Conservation (phyloP, 2,113 vertebrate genomes). For the Urocynchramus pylzowi region DNA sequence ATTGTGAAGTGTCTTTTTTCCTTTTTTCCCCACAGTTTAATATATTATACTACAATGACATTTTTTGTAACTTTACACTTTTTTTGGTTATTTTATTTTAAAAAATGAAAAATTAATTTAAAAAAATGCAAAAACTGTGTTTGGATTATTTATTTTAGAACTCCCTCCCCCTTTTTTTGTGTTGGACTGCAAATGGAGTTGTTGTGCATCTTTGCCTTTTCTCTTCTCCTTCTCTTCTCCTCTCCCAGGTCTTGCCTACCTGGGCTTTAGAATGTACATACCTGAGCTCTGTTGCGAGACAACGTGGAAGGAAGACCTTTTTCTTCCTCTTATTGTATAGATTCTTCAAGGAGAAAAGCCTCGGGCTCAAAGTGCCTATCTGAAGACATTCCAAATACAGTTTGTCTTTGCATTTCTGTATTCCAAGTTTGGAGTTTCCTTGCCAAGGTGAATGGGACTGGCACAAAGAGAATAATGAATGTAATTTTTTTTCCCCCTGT, state of each 20-base stretch:
- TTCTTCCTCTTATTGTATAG: conserved; percentile 70
- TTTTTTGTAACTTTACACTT: conserved; percentile 98
- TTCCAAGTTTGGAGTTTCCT: conserved; percentile 81
- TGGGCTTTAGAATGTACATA: conserved; percentile 81
- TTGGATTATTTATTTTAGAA: conserved; percentile 99
- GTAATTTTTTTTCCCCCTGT: conserved; percentile 79
- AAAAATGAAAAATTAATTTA: conserved; percentile 99
- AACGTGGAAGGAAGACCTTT: conserved; percentile 74
- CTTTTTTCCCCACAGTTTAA: conserved; percentile 94
- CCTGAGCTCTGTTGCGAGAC: conserved; percentile 69
- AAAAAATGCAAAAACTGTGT: conserved; percentile 91
- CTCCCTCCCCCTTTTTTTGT: conserved; percentile 72
- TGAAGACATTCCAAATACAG: conserved; percentile 94
- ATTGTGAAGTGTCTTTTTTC: conserved; percentile 98
- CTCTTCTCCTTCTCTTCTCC: conserved; percentile 47
- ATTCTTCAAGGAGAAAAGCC: conserved; percentile 72
- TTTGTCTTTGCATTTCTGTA: conserved; percentile 79
- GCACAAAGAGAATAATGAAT: conserved; percentile 96
- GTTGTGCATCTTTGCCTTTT: conserved; percentile 73
- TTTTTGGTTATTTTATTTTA: conserved; percentile 93
- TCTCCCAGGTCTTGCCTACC: conserved; percentile 64
- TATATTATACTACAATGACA: conserved; percentile 99
- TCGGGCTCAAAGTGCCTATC: conserved; percentile 85
- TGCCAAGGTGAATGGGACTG: conserved; percentile 83
- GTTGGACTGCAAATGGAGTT: conserved; percentile 96